Evolutionary conservation across 2,888 invertebrate genomes (phyloP).

Genomic region (Spialia ferax): DNA sequence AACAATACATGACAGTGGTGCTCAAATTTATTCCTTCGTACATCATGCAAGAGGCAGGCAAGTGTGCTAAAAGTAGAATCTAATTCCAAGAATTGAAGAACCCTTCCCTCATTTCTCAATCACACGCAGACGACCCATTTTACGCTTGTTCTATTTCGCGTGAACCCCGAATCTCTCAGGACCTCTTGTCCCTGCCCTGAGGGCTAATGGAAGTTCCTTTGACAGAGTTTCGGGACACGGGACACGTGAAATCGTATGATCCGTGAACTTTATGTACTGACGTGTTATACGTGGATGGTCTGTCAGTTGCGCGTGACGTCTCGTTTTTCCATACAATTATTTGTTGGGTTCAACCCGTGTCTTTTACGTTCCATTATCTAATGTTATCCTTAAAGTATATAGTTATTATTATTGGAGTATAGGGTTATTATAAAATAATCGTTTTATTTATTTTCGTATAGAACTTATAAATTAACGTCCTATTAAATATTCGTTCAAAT

Average conservation of each 20-base stretch:
- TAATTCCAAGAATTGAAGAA: neutral
- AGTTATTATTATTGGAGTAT: too few species aligned
- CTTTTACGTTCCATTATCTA: too few species aligned
- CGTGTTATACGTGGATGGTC: neutral
- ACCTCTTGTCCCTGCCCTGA: slow-evolving; percentile 27
- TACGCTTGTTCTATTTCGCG: slow-evolving; percentile 25
- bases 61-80: neutral
- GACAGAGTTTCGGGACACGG: slow-evolving; percentile 24
- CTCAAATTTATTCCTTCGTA: neutral
- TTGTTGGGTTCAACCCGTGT: neutral
- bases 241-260: slow-evolving; percentile 16
- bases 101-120: slow-evolving; percentile 13
- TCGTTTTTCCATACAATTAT: slow-evolving; percentile 4
- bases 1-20: too few species aligned
- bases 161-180: slow-evolving; percentile 21
- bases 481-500: too few species aligned
- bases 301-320: neutral
- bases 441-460: too few species aligned
- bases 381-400: too few species aligned
- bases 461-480: too few species aligned
- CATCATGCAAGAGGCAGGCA: neutral
- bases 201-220: slow-evolving; percentile 33
- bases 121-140: slow-evolving; percentile 26
- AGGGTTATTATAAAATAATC: too few species aligned
- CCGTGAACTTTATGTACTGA: neutral